These are phyloP conservation scores for Aegotheles bennettii DNA, from an alignment of 2,113 vertebrate genomes.

Conservation along the genomic window DNA sequence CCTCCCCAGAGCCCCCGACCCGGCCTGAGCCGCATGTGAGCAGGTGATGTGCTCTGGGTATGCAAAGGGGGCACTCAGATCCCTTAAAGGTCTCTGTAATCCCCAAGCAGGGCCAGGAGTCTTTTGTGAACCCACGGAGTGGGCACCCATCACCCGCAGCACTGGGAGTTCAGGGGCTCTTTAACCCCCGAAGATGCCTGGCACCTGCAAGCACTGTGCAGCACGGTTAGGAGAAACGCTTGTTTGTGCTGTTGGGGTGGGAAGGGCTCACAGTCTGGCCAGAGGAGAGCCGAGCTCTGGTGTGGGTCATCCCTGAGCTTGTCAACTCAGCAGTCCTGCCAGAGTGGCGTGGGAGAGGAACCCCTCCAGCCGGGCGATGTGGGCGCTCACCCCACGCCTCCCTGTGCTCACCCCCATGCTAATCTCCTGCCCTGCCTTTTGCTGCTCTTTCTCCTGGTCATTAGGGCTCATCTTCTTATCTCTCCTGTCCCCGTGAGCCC, in stretches of 20 bases:
- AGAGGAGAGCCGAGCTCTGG: neutral
- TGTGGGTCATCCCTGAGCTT: neutral
- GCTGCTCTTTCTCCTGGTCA: neutral
- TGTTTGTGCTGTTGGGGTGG: neutral
- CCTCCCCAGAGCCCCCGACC: neutral
- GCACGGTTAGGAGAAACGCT: neutral
- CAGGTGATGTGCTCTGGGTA: neutral
- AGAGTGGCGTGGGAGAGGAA: neutral
- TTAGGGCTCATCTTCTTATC: slow-evolving; percentile 18
- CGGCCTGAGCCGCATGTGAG: neutral
- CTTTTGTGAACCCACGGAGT: neutral
- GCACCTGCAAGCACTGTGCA: neutral
- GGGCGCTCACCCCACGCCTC: neutral
- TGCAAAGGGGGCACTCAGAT: neutral
- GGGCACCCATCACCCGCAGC: neutral
- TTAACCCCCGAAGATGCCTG: neutral
- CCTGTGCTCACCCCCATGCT: neutral
- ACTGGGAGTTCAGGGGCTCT: neutral
- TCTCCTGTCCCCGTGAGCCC: neutral
- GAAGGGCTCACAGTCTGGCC: neutral
- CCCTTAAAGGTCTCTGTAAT: neutral
- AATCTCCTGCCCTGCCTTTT: neutral
- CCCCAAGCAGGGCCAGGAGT: neutral
- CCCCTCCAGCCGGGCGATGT: neutral
- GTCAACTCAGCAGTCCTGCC: neutral